Conservation (phyloP, 2,113 vertebrate species). For the Falcunculus frontatus region DNA sequence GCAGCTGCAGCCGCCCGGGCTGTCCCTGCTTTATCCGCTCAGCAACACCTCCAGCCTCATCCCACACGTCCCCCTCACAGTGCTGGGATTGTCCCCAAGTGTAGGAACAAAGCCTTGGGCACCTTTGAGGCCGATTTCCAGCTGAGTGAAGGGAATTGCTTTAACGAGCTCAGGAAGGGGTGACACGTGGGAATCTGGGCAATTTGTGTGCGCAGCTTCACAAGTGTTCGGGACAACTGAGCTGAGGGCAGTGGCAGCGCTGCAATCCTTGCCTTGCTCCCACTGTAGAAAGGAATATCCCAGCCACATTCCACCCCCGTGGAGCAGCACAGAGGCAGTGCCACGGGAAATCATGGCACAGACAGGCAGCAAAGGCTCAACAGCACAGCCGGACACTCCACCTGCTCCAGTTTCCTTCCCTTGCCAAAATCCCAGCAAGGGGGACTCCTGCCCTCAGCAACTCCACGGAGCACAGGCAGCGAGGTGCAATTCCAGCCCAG, state of each 20-base stretch:
- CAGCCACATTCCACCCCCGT: neutral
- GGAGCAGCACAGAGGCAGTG: neutral
- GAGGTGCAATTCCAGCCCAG: neutral
- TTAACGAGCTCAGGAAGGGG: neutral
- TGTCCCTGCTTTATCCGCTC: neutral
- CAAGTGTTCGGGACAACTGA: fast-evolving
- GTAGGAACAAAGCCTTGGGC: neutral
- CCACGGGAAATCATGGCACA: neutral
- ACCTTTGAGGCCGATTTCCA: neutral
- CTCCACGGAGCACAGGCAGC: neutral
- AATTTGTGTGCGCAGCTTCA: neutral
- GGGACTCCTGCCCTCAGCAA: neutral
- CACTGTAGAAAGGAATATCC: neutral
- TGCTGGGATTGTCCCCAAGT: neutral
- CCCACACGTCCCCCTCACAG: neutral
- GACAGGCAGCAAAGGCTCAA: fast-evolving
- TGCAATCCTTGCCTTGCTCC: neutral
- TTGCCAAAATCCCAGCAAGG: too few species aligned
- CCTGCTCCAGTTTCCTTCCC: neutral
- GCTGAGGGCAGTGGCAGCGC: neutral
- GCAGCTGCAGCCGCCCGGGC: neutral
- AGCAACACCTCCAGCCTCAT: neutral
- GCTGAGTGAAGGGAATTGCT: neutral
- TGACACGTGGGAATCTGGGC: neutral
- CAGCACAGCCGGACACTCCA: neutral